phyloP scores from a whole-genome alignment of 2,888 invertebrate species.

The Schizaphis graminum region DNA sequence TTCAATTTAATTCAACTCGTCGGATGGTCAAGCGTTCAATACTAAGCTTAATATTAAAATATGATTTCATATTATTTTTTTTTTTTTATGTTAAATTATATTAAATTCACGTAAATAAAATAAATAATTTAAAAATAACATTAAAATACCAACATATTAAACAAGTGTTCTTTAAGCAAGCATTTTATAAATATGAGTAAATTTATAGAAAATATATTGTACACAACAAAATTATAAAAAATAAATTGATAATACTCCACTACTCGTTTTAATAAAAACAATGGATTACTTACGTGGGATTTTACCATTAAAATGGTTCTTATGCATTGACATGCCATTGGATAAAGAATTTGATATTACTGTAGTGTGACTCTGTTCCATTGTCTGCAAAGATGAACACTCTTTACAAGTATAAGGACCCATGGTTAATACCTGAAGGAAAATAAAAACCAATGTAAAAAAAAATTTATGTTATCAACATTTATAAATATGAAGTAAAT shows the following conservation, averaged over 20 bases:
- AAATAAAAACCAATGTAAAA: slow-evolving; percentile 18
- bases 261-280: not conserved
- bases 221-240: slow-evolving; percentile 4
- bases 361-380: slow-evolving; percentile 58
- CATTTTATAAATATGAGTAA: not conserved
- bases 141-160: not conserved
- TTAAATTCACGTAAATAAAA: not conserved
- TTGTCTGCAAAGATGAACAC: slow-evolving; percentile 58
- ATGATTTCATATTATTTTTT: not conserved
- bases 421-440: slow-evolving; percentile 53
- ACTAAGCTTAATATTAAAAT: not conserved
- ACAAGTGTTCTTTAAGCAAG: not conserved
- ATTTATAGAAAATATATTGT: not conserved
- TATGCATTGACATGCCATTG: slow-evolving; percentile 47
- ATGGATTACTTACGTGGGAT: slow-evolving; percentile 56
- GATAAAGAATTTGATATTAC: slow-evolving; percentile 46
- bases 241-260: not conserved
- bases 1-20: not conserved
- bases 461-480: not conserved
- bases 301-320: slow-evolving; percentile 59
- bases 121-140: not conserved
- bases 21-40: not conserved
- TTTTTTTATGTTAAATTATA: not conserved
- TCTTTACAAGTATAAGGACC: slow-evolving; percentile 64
- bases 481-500: slow-evolving; percentile 24